Conservation (phyloP, 2,888 invertebrate species). For the Thereva unica region DNA sequence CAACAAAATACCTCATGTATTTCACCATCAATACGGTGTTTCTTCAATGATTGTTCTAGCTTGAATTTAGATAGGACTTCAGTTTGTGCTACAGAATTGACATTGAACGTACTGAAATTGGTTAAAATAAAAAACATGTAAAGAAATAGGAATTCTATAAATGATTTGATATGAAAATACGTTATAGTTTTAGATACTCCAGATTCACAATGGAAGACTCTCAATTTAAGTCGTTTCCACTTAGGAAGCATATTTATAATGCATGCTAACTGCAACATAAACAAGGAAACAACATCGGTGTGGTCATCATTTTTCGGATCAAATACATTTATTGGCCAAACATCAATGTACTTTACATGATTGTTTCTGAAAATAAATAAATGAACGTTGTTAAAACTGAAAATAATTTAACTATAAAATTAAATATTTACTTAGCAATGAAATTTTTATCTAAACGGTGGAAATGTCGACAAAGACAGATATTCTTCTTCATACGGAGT, state of each 20-base stretch:
- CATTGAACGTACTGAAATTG: constrained; percentile 51
- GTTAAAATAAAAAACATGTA: not conserved
- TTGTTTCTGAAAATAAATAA: constrained; percentile 49
- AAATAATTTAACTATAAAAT: constrained; percentile 22
- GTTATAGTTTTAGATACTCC: constrained; percentile 48
- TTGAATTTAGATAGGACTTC: constrained; percentile 54
- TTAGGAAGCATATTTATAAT: constrained; percentile 89
- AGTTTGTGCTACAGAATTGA: constrained; percentile 51
- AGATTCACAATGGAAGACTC: constrained; percentile 83
- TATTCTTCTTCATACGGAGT: constrained; percentile 90
- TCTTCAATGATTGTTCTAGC: constrained; percentile 74
- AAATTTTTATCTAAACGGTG: constrained; percentile 78
- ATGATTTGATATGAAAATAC: constrained; percentile 46
- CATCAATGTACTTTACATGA: constrained; percentile 83
- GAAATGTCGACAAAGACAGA: constrained; percentile 92
- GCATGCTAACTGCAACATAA: constrained; percentile 95
- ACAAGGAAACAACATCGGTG: constrained; percentile 89
- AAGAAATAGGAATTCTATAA: not conserved
- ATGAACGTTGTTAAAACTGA: constrained; percentile 38
- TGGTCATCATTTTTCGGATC: constrained; percentile 74
- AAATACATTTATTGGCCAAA: constrained; percentile 95
- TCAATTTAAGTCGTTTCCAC: constrained; percentile 84
- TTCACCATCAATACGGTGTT: constrained; percentile 84
- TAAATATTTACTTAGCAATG: constrained; percentile 64
- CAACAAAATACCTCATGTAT: constrained; percentile 49